Base-by-base conservation (phyloP, 2,113 vertebrate genomes). In the Craseonycteris thonglongyai region DNA sequence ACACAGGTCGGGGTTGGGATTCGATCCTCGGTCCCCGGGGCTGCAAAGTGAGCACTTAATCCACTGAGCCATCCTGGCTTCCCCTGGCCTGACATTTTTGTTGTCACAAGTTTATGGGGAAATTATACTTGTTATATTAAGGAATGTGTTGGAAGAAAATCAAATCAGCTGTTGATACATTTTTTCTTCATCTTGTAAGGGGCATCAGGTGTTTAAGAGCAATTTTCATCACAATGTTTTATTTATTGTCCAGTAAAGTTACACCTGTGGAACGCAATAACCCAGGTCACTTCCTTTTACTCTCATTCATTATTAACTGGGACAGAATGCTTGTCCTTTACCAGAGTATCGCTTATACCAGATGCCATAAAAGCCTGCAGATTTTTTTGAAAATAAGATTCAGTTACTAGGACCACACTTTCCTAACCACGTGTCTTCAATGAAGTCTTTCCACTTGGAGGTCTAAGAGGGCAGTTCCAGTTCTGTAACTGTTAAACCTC, bases 201-300 rank as follows among this genome's bases (percentile, higher is more conserved):
- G 81, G 65, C 59, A 38, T 42, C n/a, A 28, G 75, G 69, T 58
- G 58, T 40, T 33, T 75, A 58, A 49, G 24, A n/a, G 49, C 42
- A 35, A 13, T 91, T 95, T 91, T 54, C 54, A 75, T 92, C 40
- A 63, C 56, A 28, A 21, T 72, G 40, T 94, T 95, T 91, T 85
- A 81, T 84, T 91, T 4, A 15, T 38, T 22, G 42, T 59, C 28
- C 40, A 63, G 58, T 47, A 75, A 58, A 92, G 85, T 90, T 92
- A 95, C 0, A 19, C 21, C 15, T 42, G 7, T 58, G 28, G 61
- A 30, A 38, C 42, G 68, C 69, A 72, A 6, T 56, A n/a, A 89
- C 51, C 71, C 5, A 12, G 4, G 8, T 78, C 47, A 16, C 14
- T n/a, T 21, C 51, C 72, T 75, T 54, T 92, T 85, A 58, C n/a